These are phyloP conservation scores for Rhynchomys soricoides DNA, from an alignment of 2,113 vertebrate species.

Conservation along the genomic window DNA sequence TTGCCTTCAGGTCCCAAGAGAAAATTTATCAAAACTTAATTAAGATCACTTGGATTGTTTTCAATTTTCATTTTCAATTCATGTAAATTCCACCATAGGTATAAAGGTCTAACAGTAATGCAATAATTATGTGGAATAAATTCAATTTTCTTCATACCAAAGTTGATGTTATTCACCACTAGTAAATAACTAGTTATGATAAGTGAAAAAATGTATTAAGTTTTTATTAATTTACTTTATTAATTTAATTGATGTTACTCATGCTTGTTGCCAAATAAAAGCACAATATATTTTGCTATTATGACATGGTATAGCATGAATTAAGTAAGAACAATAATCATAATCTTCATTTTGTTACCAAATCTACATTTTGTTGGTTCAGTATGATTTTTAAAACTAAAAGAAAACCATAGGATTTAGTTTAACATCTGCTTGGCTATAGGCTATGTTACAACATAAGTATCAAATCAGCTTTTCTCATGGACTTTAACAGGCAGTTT, in stretches of 20 bases:
- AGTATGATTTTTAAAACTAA: slow-evolving; percentile 1
- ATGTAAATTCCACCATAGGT: not conserved
- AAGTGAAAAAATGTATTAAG: not conserved
- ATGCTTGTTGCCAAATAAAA: not conserved
- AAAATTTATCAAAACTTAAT: not conserved
- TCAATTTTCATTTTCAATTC: not conserved
- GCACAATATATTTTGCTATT: not conserved
- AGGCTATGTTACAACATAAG: not conserved
- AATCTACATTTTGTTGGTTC: not conserved
- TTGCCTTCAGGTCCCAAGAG: not conserved
- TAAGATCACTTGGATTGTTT: not conserved
- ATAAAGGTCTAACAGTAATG: not conserved
- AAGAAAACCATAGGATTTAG: not conserved
- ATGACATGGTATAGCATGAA: not conserved
- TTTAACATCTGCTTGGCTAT: not conserved
- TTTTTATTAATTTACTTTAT: too few species aligned
- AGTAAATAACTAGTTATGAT: slow-evolving; percentile 8
- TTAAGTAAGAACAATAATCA: slow-evolving; percentile 29
- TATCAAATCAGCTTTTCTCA: not conserved
- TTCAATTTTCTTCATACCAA: not conserved
- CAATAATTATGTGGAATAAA: not conserved
- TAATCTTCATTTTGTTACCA: not conserved
- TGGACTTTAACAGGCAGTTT: not conserved
- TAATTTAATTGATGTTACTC: not conserved
- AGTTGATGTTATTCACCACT: not conserved